These are phyloP conservation scores for Diploptera punctata DNA, from an alignment of 2,888 invertebrate species.

Conservation along the genomic window DNA sequence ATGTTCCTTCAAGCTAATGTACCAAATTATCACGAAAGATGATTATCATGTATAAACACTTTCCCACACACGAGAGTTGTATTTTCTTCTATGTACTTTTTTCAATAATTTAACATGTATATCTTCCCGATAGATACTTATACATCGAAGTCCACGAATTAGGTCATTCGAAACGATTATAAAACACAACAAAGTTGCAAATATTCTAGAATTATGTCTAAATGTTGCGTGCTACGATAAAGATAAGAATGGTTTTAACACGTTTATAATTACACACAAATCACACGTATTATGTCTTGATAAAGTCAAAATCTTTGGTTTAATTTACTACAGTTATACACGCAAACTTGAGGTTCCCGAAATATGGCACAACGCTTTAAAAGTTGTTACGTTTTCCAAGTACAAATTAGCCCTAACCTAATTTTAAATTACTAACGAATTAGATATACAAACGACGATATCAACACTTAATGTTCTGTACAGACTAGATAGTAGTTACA, in stretches of 20 bases:
- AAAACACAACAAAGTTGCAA: neutral
- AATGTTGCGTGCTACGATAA: neutral
- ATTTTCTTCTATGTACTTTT: neutral
- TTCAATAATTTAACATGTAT: too few species aligned
- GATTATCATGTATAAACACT: neutral
- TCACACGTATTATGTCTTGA: slow-evolving; percentile 9
- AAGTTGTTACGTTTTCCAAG: neutral
- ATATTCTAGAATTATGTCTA: neutral
- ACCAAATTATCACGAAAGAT: too few species aligned
- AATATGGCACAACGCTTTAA: slow-evolving; percentile 20
- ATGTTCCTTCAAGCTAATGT: neutral
- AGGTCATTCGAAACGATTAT: neutral
- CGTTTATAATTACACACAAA: slow-evolving; percentile 12
- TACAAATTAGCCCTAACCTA: neutral
- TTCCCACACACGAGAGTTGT: neutral
- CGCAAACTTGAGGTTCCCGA: neutral
- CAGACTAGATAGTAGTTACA: neutral
- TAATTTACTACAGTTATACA: slow-evolving; percentile 5
- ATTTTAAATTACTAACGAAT: neutral
- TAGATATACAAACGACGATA: neutral
- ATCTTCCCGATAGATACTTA: too few species aligned
- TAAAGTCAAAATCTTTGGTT: slow-evolving; percentile 13
- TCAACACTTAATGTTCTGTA: neutral
- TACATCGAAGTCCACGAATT: too few species aligned
- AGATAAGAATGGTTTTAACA: slow-evolving; percentile 13